Evolutionary conservation across 2,888 invertebrate genomes (phyloP).

Genomic region (Polyommatus iphigenia): DNA sequence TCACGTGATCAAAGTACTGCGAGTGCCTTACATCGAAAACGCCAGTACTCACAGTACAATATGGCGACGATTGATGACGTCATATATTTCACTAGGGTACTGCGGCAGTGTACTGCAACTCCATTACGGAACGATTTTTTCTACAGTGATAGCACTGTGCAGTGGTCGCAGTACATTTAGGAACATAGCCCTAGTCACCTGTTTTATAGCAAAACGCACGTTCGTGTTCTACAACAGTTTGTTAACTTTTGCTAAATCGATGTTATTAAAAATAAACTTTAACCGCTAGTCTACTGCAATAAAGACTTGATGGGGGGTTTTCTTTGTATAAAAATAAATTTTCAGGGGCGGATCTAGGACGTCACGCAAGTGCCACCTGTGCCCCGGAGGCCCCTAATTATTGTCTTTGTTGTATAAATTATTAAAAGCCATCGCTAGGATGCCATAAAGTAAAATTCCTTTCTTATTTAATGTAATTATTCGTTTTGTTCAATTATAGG

Average conservation of each 20-base stretch:
- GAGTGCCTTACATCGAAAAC: too few relatives aligned
- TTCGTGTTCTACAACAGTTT: conserved; percentile 61
- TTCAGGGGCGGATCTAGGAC: neutral
- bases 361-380: neutral
- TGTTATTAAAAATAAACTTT: conserved; percentile 43
- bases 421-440: neutral
- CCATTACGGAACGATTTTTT: too few relatives aligned
- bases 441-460: neutral
- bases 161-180: too few relatives aligned
- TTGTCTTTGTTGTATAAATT: neutral
- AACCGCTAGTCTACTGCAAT: conserved; percentile 13
- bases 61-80: too few relatives aligned
- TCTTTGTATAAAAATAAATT: conserved; percentile 10
- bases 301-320: neutral
- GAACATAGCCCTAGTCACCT: too few relatives aligned
- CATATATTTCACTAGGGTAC: too few relatives aligned
- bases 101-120: too few relatives aligned
- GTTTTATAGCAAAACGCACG: conserved; percentile 54
- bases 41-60: too few relatives aligned
- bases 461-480: neutral
- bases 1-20: too few relatives aligned
- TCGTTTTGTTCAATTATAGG: neutral
- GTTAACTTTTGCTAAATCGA: conserved; percentile 49
- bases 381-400: neutral
- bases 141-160: too few relatives aligned